Percentiles rank a stretch among this genome's conserved stretches.
Conservation (phyloP, 2,888 invertebrate genomes). For the Rugalucina vietnamica region DNA sequence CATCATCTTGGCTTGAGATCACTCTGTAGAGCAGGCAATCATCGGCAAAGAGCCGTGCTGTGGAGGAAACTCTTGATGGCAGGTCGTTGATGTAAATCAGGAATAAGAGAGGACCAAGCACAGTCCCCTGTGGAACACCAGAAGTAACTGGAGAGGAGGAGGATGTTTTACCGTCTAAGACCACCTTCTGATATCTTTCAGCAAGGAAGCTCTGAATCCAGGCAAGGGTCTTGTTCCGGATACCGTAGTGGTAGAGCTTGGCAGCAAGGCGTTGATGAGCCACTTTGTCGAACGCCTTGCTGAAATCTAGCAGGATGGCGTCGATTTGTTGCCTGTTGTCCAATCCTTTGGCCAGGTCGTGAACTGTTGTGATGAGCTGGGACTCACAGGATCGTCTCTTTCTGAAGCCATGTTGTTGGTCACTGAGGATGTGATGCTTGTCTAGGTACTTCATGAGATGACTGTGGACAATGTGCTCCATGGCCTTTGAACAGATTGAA, state of each 20-base stretch:
- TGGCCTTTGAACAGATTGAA: neutral
- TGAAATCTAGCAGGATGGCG: neutral
- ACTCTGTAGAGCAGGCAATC: too few relatives aligned
- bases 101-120: too few relatives aligned
- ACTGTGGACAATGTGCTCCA: constrained; percentile 22
- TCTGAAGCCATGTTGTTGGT: constrained; percentile 12
- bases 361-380: neutral
- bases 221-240: neutral
- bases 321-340: neutral
- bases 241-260: neutral
- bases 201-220: too few relatives aligned
- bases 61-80: too few relatives aligned
- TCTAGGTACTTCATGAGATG: constrained; percentile 8
- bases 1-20: too few relatives aligned
- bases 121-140: too few relatives aligned
- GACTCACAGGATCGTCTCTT: constrained; percentile 9
- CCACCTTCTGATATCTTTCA: too few relatives aligned
- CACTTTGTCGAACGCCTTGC: neutral
- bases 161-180: too few relatives aligned
- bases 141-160: too few relatives aligned
- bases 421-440: neutral
- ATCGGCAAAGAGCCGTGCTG: too few relatives aligned
- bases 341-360: constrained; percentile 2
- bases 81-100: too few relatives aligned
- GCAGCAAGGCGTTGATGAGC: neutral